Conservation (phyloP, 2,113 vertebrate genomes). For the Pluvianellus socialis region DNA sequence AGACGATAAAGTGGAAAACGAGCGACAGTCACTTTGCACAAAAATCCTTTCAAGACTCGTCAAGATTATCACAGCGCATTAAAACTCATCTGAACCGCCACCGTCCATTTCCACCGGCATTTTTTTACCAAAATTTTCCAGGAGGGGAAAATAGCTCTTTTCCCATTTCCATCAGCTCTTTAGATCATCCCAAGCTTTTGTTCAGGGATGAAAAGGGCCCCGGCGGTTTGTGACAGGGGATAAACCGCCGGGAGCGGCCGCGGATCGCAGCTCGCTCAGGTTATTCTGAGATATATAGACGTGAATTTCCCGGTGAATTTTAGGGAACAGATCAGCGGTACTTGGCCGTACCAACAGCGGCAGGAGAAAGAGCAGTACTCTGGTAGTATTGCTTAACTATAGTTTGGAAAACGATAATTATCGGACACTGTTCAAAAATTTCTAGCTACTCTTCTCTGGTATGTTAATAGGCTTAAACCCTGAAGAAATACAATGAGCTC, state of each 20-base stretch:
- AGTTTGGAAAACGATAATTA: neutral
- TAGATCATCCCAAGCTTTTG: slow-evolving; percentile 23
- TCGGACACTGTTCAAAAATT: neutral
- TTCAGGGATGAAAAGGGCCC: slow-evolving; percentile 4
- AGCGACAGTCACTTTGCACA: neutral
- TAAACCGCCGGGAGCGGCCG: neutral
- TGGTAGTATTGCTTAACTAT: neutral
- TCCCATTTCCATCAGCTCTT: neutral
- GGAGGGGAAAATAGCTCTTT: neutral
- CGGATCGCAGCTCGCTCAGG: neutral
- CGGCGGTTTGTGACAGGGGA: neutral
- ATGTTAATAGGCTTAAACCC: neutral
- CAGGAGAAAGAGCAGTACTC: neutral
- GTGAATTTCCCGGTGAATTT: neutral
- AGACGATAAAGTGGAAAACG: neutral
- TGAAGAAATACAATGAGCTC: neutral
- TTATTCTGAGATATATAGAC: neutral
- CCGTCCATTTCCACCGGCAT: neutral
- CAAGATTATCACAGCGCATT: neutral
- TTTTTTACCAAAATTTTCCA: neutral
- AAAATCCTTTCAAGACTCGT: slow-evolving; percentile 20
- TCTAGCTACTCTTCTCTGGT: neutral
- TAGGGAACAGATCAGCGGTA: neutral
- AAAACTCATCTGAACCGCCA: neutral
- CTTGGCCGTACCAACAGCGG: neutral